Base-by-base conservation (phyloP, 2,888 invertebrate species). In the Orthosia gothica region DNA sequence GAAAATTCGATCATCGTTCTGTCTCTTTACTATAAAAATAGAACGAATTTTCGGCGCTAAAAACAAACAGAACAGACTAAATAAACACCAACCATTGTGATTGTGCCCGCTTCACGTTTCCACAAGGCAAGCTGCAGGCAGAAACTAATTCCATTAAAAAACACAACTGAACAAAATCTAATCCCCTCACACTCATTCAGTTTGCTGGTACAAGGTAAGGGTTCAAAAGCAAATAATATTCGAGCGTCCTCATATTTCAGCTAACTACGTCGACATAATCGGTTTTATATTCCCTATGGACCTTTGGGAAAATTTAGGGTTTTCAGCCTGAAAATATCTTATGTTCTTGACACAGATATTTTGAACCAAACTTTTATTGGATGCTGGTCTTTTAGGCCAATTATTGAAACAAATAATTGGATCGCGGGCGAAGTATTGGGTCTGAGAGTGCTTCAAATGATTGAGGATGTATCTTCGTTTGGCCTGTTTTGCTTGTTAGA, bases 181-280 rank as follows among this genome's bases (percentile, higher is more conserved):
- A 32, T n/a, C 23, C 66, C 16, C 16, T 49, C 15, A 23, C 23
- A 13, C 20, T 32, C 9, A 23, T 55, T 63, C 7, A 40, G 16
- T 74, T 62, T 74, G 40, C n/a, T 16, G 15, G 15, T 11, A 18
- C 26, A 50, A 15, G 2, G 62, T 50, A 26, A 58, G 45, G 1
- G 15, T 26, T 20, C 20, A 20, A 75, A 52, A 52, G 9, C 3
- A 74, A 50, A 75, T 50, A 72, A 26, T 75, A 20, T 18, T 32
- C 9, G 5, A 45, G 12, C n/a, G 9, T 16, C n/a, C n/a, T 45
- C 63, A 5, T 26, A 15, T 26, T 45, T 49, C 23, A 11, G n/a
- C 61, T n/a, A 61, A 74, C 23, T 18, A 13, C 45, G 13, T 66
- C 61, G 18, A 45, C 40, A 15, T 23, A 20, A 49, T 23, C 49